A percentile compares a stretch with the other conserved stretches of the same genome.
Evolutionary conservation across 2,797 vertebrate genomes (phyloP).

Genomic region (Nasua narica): DNA sequence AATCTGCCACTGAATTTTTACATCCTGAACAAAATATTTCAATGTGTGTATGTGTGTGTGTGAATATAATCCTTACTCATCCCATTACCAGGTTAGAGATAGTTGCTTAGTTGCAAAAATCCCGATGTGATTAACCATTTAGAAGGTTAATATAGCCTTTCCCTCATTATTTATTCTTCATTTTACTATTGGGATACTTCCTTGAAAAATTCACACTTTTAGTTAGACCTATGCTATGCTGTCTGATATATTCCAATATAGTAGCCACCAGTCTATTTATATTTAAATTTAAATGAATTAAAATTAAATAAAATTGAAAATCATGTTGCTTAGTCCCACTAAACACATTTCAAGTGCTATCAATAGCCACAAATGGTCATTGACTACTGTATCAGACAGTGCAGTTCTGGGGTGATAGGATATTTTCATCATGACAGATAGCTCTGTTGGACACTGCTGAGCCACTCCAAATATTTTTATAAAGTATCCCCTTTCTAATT

Average conservation of each 20-base stretch:
- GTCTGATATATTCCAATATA: not conserved
- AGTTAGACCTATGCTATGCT: not conserved
- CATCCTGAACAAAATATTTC: not conserved
- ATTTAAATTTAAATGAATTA: conserved; percentile 37
- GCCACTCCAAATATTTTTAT: not conserved
- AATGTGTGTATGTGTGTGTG: not conserved
- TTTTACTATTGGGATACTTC: conserved; percentile 16
- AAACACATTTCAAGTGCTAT: not conserved
- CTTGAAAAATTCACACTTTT: conserved; percentile 23
- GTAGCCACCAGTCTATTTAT: not conserved
- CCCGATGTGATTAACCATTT: not conserved
- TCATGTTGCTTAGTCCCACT: not conserved
- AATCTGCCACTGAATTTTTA: not conserved
- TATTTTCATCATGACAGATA: not conserved
- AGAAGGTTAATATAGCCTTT: not conserved
- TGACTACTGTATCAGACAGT: not conserved
- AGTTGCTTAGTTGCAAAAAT: not conserved
- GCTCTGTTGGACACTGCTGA: not conserved
- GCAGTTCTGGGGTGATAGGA: not conserved
- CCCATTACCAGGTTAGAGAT: not conserved
- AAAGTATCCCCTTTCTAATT: not conserved
- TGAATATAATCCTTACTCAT: not conserved
- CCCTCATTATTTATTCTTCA: not conserved
- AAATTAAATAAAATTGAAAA: conserved; percentile 23
- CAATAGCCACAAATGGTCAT: not conserved